Conservation (phyloP, 2,113 vertebrate species). For the Phasianus colchicus region DNA sequence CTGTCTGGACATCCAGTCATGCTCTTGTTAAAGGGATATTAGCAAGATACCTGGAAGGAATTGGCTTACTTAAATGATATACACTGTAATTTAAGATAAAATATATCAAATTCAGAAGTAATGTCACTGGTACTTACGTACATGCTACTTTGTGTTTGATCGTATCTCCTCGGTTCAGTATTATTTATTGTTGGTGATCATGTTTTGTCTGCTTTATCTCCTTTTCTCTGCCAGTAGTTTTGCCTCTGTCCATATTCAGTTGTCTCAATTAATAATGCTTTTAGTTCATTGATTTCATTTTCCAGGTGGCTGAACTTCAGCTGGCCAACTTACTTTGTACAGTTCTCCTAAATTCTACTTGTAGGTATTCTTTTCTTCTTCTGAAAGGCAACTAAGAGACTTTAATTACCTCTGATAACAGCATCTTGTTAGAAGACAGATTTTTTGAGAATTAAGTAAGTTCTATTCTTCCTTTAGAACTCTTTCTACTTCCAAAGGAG, state of each 20-base stretch:
- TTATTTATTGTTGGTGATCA: conserved; percentile 53
- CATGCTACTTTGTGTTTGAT: conserved; percentile 28
- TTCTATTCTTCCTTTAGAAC: neutral
- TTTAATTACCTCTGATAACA: neutral
- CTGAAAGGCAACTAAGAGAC: neutral
- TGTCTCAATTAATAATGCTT: conserved; percentile 54
- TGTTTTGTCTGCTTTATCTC: conserved; percentile 62
- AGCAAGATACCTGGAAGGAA: conserved; percentile 46
- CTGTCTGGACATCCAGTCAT: conserved; percentile 25
- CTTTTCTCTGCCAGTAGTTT: conserved; percentile 18
- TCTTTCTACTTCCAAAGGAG: neutral
- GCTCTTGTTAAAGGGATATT: conserved; percentile 6
- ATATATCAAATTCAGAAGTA: conserved; percentile 62
- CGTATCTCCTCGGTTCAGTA: conserved; percentile 39
- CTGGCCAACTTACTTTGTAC: neutral
- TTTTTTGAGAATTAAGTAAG: neutral
- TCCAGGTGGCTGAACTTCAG: conserved; percentile 2
- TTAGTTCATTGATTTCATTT: conserved; percentile 45
- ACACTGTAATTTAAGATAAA: conserved; percentile 44
- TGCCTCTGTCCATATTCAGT: neutral
- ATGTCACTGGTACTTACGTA: conserved; percentile 25
- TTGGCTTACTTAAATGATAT: conserved; percentile 31
- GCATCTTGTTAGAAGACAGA: neutral
- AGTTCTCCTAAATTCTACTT: neutral
- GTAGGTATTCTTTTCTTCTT: neutral